phyloP scores from a whole-genome alignment of 2,113 vertebrate species.

The Sarotherodon lohbergeri region DNA sequence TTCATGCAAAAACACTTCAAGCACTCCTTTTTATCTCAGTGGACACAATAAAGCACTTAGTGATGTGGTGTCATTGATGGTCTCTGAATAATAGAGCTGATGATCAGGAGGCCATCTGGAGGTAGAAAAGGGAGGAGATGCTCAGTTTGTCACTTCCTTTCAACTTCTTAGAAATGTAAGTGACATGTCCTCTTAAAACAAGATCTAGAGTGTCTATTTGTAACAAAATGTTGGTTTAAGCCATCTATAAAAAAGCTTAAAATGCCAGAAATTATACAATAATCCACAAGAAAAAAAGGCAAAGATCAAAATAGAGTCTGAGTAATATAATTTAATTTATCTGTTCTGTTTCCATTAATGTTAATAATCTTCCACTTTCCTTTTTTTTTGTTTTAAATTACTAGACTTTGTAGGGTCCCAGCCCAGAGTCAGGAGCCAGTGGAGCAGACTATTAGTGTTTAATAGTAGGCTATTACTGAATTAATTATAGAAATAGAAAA shows the following conservation, averaged over 20 bases:
- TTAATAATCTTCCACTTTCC: background rate
- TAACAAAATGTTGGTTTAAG: background rate
- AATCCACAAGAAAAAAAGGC: background rate
- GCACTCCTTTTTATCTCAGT: background rate
- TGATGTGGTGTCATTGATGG: background rate
- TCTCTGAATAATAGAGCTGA: slow-evolving; percentile 5
- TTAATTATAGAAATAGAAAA: background rate
- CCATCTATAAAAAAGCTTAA: background rate
- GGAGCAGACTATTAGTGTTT: background rate
- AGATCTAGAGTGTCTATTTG: background rate
- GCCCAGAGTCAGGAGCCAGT: background rate
- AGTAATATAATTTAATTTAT: background rate
- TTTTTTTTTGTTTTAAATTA: background rate
- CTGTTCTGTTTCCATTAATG: background rate
- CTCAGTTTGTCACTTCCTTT: background rate
- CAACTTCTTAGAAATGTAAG: background rate
- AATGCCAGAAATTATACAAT: background rate
- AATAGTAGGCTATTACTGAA: background rate
- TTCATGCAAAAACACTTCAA: background rate
- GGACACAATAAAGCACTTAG: slow-evolving; percentile 38
- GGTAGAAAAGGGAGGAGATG: background rate
- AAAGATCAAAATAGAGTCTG: background rate
- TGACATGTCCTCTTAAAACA: background rate
- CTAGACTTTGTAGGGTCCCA: background rate
- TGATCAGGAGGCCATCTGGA: background rate